These are phyloP conservation scores for Chydorus sphaericus DNA, from an alignment of 2,888 invertebrate genomes.

Conservation along the genomic window DNA sequence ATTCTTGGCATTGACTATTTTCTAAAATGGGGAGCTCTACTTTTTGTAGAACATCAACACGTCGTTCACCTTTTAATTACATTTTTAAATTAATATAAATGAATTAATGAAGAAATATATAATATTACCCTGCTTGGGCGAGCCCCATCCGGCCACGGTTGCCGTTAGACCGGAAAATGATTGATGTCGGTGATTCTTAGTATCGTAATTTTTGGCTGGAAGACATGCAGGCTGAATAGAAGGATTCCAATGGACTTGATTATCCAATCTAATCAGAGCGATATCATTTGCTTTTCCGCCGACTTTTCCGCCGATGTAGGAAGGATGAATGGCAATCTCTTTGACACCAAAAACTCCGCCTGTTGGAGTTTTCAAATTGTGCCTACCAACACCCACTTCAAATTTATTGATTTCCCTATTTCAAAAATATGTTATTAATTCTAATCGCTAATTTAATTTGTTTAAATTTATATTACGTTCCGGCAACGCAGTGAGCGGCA, in stretches of 20 bases:
- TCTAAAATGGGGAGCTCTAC: conserved; percentile 55
- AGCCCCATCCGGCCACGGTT: conserved; percentile 74
- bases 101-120: no score
- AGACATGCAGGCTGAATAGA: conserved; percentile 63
- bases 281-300: conserved; percentile 8
- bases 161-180: conserved; percentile 44
- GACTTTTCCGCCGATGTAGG: no score
- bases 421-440: no score
- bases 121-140: conserved; percentile 44
- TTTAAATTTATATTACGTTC: conserved; percentile 34
- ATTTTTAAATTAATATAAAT: no score
- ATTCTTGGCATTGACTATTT: conserved; percentile 45
- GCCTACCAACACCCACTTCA: neutral
- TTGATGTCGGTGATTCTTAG: no score
- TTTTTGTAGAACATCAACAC: conserved; percentile 14
- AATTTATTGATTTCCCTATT: no score
- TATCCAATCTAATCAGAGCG: conserved; percentile 10
- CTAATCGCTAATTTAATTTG: no score
- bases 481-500: conserved; percentile 68
- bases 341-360: neutral
- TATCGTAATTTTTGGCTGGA: conserved; percentile 34
- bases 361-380: no score
- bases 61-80: conserved; percentile 13
- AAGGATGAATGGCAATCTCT: conserved; percentile 51
- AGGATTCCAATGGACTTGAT: conserved; percentile 49